Conservation (phyloP, 2,888 invertebrate species). For the Xestia c-nigrum region DNA sequence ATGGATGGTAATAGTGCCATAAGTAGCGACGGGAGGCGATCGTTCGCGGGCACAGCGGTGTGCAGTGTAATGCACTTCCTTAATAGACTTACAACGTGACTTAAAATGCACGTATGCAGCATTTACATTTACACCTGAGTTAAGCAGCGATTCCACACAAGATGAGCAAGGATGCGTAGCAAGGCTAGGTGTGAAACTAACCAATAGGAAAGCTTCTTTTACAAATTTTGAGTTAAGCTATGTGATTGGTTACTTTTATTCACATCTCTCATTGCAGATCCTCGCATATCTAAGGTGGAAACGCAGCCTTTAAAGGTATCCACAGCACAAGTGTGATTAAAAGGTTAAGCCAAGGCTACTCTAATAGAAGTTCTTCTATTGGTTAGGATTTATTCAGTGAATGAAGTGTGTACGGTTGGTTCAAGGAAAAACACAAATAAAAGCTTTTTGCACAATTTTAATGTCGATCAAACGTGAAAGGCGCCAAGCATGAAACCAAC, state of each 20-base stretch:
- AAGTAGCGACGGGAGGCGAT: conserved; percentile 61
- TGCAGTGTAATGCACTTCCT: conserved; percentile 39
- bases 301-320: not conserved
- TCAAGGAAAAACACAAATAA: not conserved
- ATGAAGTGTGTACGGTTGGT: no score
- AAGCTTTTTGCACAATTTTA: not conserved
- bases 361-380: not conserved
- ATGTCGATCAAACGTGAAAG: not conserved
- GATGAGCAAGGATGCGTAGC: not conserved
- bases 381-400: not conserved
- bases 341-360: not conserved
- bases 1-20: conserved; percentile 52
- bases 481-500: not conserved
- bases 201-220: not conserved
- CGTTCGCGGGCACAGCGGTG: conserved; percentile 55
- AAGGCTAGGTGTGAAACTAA: no score
- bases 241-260: not conserved
- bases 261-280: not conserved
- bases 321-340: not conserved
- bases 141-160: not conserved
- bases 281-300: not conserved
- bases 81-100: conserved; percentile 35
- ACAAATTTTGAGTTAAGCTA: not conserved
- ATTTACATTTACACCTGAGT: conserved; percentile 45
- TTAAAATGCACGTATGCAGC: conserved; percentile 15